A percentile compares a stretch with the other conserved stretches of the same genome.
Evolutionary conservation across 1,140 invertebrate genomes (phyloP).

Genomic region (Tetragonula clypearis): DNA sequence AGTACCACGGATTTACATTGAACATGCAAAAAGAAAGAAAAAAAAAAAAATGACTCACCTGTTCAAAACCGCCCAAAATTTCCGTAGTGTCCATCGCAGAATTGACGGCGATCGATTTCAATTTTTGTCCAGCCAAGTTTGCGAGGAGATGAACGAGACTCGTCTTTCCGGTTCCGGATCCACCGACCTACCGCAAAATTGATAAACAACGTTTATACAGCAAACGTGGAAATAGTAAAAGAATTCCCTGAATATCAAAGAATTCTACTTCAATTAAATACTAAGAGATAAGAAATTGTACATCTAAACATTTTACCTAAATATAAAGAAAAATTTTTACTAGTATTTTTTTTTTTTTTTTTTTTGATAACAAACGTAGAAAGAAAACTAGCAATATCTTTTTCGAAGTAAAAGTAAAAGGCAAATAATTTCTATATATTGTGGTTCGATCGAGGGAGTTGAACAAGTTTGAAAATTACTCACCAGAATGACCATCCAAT

Average conservation of each 20-base stretch:
- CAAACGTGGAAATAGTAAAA: no score
- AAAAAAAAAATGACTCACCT: constrained; percentile 85
- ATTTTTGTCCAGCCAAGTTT: constrained; percentile 86
- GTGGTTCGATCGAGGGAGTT: neutral
- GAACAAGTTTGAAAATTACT: constrained; percentile 66
- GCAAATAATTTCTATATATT: neutral
- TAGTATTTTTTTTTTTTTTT: no score
- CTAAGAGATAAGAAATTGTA: no score
- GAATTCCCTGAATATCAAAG: no score
- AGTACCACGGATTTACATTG: no score
- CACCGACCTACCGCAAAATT: constrained; percentile 85
- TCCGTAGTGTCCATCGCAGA: constrained; percentile 97
- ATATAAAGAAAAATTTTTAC: no score
- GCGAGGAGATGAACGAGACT: constrained; percentile 90
- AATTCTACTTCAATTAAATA: no score
- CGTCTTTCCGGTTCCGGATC: constrained; percentile 91
- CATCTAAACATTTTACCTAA: no score
- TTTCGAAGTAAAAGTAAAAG: no score
- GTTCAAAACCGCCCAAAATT: constrained; percentile 97
- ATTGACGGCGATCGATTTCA: constrained; percentile 92
- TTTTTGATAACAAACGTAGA: no score
- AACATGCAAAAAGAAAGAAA: neutral
- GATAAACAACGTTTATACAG: neutral
- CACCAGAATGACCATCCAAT: constrained; percentile 96
- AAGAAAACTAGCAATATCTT: no score